These are phyloP conservation scores for Aix galericulata DNA, from an alignment of 2,113 vertebrate species.

Conservation along the genomic window DNA sequence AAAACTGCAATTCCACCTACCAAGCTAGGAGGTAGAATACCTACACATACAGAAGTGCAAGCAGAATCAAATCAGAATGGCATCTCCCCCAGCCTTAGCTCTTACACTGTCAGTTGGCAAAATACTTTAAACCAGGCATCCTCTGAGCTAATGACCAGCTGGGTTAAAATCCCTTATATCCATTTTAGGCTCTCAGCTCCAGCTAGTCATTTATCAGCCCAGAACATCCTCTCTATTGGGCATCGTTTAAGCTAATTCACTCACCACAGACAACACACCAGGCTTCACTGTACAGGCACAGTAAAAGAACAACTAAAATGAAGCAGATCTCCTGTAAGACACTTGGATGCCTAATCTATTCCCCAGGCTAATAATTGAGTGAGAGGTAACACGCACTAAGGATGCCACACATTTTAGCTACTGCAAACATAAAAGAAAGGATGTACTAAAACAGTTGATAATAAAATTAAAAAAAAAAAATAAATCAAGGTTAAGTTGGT, in stretches of 20 bases:
- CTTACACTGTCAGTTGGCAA: background rate
- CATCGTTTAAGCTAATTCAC: background rate
- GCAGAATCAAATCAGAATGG: background rate
- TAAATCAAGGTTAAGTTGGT: background rate
- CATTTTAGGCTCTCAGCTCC: background rate
- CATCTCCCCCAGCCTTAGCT: background rate
- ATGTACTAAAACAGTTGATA: background rate
- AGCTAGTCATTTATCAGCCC: background rate
- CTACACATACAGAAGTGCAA: background rate
- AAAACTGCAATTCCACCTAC: background rate
- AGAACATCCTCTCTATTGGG: background rate
- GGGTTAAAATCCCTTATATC: background rate
- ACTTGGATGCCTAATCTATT: background rate
- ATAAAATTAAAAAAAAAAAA: background rate
- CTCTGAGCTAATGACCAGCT: background rate
- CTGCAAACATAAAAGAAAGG: background rate
- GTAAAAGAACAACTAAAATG: background rate
- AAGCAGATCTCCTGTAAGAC: background rate
- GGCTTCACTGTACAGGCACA: background rate
- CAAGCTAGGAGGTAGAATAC: background rate
- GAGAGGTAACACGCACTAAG: background rate
- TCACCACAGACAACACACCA: background rate
- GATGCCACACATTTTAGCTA: background rate
- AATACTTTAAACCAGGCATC: background rate
- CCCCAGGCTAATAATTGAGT: background rate